Base-by-base conservation (phyloP, 1,140 invertebrate species). In the Episyrphus balteatus region DNA sequence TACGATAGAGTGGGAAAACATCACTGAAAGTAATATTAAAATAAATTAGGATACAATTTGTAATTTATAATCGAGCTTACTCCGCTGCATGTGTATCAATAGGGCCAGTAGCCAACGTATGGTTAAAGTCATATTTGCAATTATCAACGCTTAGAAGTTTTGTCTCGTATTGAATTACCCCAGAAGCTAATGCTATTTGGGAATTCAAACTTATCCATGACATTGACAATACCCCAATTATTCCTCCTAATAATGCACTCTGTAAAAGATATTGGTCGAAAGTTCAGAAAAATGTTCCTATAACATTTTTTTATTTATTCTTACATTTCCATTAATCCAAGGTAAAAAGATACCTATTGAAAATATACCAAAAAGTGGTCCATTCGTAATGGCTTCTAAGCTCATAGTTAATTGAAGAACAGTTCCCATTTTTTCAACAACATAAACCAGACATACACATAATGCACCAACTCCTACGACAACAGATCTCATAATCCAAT, bases 161-260 rank as follows among this genome's bases (percentile, higher is more conserved):
- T 40, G 77, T 77, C 3, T 76, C 68, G 53, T 80, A 81, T 17
- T 59, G 75, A 37, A 77, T 55, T 50, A 72, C 64, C 5, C 79
- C 80, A 12, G 68, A 70, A 0, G 80, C 77, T 34, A 87, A 83
- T 0, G 82, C 78, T 37, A 84, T 69, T 62, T 91, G 84, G 0
- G 85, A 80, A 18, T 88, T 84, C 11, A 92, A 71, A 30, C 82
- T 86, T 40, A 92, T 80, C 85, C 86, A 91, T 8, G 82, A 77
- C 52, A 87, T 79, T 13, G 86, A 70, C 6, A 73, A 58, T 5
- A 90, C 68, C 42, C 83, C 78, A 21, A 73, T 59, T 1, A 88
- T 42, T 1, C 83, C 78, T 14, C 88, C 88, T 21, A 70, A 66
- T 43, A 86, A 68, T 0, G 86, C 86, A 39, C 88, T 88, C 84